Base-by-base conservation (phyloP, 2,888 invertebrate genomes). In the Saturnia pavonia region DNA sequence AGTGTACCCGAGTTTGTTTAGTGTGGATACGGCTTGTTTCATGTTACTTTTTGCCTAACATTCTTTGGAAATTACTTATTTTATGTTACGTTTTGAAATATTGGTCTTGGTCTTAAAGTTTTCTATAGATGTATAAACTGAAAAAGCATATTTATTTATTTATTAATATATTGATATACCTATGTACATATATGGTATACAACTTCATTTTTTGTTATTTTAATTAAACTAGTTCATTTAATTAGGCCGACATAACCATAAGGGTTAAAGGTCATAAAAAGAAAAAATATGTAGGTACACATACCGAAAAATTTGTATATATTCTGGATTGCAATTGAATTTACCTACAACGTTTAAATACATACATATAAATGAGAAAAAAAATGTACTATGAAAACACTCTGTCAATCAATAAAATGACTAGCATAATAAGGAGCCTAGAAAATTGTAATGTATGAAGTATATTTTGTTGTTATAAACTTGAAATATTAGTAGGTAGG, bases 1-100 rank as follows among this genome's bases (percentile, higher is more conserved):
- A 86, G 75, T 81, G 79, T 81, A 80, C 75, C 78, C 78, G 43
- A 27, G 87, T 83, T 83, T 80, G 81, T 82, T 80, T 86, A 85
- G 78, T 78, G 81, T 89, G 88, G 91, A 91, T 84, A 82, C 77
- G 83, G 79, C 78, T 77, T 70, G 25, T 34, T 67, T 69, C 65
- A n/a, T 65, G 40, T 40, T 65, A 65, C 65, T 19, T 65, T 65
- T 11, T 65, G 34, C 3, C 9, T 2, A 65, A 19, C 40, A 40
- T 40, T n/a, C 40, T 22, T 65, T 40, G 40, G 12, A 25, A 60
- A 60, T 6, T 27, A 19, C 11, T 27, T 16, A 60, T 27, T 25
- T 12, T 27, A 60, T 60, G 19, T 60, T 27, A 6, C 14, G 2
- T 60, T 60, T 14, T 25, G 14, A 27, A 27, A 25, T 16, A 27